Conservation (phyloP, 2,797 vertebrate genomes). For the Protonibea diacanthus region DNA sequence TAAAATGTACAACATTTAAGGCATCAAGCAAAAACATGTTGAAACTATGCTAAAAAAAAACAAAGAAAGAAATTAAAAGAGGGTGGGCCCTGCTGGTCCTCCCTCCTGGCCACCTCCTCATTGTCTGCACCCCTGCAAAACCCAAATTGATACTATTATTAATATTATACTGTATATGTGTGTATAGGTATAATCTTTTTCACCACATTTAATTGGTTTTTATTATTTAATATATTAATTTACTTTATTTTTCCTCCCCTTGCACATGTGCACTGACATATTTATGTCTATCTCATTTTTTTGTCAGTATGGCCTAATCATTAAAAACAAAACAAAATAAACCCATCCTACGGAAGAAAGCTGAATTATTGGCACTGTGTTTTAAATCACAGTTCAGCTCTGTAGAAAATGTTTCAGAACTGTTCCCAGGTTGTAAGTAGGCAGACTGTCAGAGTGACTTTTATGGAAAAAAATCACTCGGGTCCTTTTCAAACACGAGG, state of each 20-base stretch:
- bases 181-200: too few relatives aligned
- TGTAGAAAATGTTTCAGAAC: conserved; percentile 31
- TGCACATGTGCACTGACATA: not conserved
- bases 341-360: not conserved
- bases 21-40: too few relatives aligned
- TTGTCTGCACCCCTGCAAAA: too few relatives aligned
- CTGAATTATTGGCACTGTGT: not conserved
- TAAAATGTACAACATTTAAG: conserved; percentile 5
- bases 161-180: too few relatives aligned
- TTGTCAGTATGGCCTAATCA: too few relatives aligned
- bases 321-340: not conserved
- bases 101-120: too few relatives aligned
- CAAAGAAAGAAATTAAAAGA: too few relatives aligned
- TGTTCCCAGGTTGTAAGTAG: conserved; percentile 33
- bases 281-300: not conserved
- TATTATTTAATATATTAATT: not conserved
- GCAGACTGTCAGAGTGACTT: conserved; percentile 41
- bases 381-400: conserved; percentile 29
- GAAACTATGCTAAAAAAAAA: too few relatives aligned
- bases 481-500: conserved; percentile 51
- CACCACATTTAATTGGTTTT: too few relatives aligned
- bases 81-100: too few relatives aligned
- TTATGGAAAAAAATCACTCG: conserved; percentile 34
- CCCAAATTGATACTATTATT: too few relatives aligned
- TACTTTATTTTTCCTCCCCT: not conserved